phyloP scores from a whole-genome alignment of 2,113 vertebrate species.

The Triplophysa tibetana region DNA sequence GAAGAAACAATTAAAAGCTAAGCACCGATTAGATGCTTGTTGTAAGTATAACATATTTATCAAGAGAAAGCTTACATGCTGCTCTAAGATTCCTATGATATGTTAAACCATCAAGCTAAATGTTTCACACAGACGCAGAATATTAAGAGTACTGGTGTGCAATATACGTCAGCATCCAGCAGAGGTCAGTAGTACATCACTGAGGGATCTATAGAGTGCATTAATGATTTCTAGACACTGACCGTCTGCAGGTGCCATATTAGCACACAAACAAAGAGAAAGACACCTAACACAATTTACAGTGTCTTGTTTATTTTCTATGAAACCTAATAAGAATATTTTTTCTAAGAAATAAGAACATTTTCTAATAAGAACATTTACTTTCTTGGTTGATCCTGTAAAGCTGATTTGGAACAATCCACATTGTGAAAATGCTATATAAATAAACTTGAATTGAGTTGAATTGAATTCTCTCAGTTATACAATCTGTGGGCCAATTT shows the following conservation, averaged over 20 bases:
- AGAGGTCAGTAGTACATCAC: constrained; percentile 39
- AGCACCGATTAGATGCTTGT: background rate
- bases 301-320: constrained; percentile 31
- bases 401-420: no score
- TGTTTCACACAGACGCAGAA: background rate
- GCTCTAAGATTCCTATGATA: background rate
- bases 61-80: background rate
- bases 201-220: background rate
- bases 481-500: background rate
- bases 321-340: constrained; percentile 15
- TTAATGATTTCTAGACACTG: constrained; percentile 33
- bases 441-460: no score
- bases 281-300: constrained; percentile 2
- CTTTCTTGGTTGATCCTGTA: no score
- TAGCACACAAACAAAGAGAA: constrained; percentile 47
- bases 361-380: no score
- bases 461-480: constrained; percentile 10
- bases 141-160: background rate
- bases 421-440: no score
- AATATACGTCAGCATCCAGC: constrained; percentile 26
- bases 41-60: no score
- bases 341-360: no score
- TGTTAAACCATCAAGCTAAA: background rate
- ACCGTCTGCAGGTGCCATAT: constrained; percentile 35
- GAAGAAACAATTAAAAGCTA: background rate